phyloP scores from a whole-genome alignment of 2,113 vertebrate genomes.

The Corythornis vintsioides region DNA sequence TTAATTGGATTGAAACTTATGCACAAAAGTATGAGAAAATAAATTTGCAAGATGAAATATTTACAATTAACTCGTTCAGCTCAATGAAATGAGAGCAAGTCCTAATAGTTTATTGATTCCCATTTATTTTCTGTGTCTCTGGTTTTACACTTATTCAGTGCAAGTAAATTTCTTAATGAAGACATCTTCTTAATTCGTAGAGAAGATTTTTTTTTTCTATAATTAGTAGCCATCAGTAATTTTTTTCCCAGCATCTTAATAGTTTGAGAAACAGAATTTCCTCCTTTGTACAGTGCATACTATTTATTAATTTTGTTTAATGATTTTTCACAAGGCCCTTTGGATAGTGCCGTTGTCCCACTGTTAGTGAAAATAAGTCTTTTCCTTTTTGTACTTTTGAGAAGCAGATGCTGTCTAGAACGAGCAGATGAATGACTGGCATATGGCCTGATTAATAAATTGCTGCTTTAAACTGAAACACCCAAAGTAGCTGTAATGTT shows the following conservation, averaged over 20 bases:
- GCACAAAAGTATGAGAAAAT: neutral
- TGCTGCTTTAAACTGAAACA: slow-evolving; percentile 18
- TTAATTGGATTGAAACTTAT: neutral
- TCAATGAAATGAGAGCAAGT: neutral
- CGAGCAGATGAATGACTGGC: slow-evolving; percentile 49
- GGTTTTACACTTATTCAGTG: neutral
- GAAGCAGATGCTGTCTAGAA: slow-evolving; percentile 64
- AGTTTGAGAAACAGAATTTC: neutral
- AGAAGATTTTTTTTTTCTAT: neutral
- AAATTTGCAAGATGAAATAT: neutral
- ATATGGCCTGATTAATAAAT: slow-evolving; percentile 35
- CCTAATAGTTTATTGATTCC: neutral
- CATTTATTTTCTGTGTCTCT: neutral
- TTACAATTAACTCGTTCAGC: neutral
- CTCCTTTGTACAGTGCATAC: neutral
- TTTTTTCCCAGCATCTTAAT: neutral
- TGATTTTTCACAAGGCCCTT: neutral
- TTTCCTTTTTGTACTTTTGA: slow-evolving; percentile 35
- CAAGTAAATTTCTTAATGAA: neutral
- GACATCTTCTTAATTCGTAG: neutral
- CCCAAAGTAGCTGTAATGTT: slow-evolving; percentile 36
- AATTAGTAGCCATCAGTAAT: neutral
- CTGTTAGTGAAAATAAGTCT: slow-evolving; percentile 7
- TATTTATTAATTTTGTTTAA: neutral
- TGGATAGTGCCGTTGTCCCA: neutral